Evolutionary conservation across 2,888 invertebrate species (phyloP).

Genomic region (Lepidocyrtoides sp.): DNA sequence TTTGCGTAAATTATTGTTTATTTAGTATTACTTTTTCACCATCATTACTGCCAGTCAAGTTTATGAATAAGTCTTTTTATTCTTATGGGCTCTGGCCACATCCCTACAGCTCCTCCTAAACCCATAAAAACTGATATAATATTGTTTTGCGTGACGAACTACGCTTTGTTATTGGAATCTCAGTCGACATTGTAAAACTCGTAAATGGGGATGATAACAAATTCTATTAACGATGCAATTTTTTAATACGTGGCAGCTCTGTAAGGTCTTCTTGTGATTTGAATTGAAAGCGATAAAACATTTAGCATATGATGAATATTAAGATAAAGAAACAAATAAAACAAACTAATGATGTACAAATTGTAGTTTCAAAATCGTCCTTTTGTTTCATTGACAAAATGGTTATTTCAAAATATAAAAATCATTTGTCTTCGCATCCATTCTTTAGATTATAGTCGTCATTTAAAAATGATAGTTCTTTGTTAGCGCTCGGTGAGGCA

Average conservation of each 20-base stretch:
- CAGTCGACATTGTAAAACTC: no score
- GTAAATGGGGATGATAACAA: neutral
- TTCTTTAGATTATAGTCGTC: neutral
- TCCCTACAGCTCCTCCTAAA: neutral
- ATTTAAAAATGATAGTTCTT: neutral
- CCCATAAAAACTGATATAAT: neutral
- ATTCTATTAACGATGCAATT: no score
- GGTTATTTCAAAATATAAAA: constrained; percentile 48
- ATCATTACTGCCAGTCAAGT: constrained; percentile 39
- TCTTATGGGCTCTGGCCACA: neutral
- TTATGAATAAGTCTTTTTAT: constrained; percentile 25
- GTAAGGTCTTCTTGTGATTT: neutral
- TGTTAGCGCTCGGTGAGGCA: neutral
- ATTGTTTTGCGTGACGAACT: neutral
- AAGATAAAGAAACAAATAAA: constrained; percentile 51
- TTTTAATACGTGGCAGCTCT: neutral
- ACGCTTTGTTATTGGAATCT: neutral
- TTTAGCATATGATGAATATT: constrained; percentile 57
- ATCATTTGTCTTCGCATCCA: neutral
- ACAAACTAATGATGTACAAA: constrained; percentile 62
- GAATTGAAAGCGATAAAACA: constrained; percentile 32
- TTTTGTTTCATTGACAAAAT: constrained; percentile 69
- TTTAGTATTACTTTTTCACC: neutral
- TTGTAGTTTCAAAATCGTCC: constrained; percentile 62
- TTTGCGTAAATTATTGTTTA: neutral